Percentiles rank a stretch among this genome's conserved stretches.
These are phyloP conservation scores for Plutomurus gul DNA, from an alignment of 1,140 invertebrate genomes.

Conservation along the genomic window DNA sequence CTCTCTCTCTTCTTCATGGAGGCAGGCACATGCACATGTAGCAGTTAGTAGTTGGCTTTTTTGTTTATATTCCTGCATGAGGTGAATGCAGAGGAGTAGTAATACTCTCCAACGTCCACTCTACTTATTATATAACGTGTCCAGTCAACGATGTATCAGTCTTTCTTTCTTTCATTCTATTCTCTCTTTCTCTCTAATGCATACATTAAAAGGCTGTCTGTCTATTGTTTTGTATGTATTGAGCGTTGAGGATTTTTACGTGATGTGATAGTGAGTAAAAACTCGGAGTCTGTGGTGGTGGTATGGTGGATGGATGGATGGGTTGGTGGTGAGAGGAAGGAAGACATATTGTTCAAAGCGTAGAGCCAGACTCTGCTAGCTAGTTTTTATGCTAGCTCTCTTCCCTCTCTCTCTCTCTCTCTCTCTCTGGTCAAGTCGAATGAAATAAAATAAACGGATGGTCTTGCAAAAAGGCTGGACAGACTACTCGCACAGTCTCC, in stretches of 20 bases:
- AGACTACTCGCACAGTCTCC: not conserved
- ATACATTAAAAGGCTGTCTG: not conserved
- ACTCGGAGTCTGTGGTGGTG: constrained; percentile 14
- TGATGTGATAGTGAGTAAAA: constrained; percentile 20
- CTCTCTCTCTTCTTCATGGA: too few relatives aligned
- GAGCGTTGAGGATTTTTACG: not conserved
- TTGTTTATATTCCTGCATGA: constrained; percentile 9
- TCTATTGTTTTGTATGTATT: not conserved
- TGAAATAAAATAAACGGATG: not conserved
- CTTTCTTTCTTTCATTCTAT: not conserved
- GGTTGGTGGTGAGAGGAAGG: constrained; percentile 13
- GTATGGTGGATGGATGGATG: constrained; percentile 23
- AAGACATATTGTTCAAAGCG: constrained; percentile 11
- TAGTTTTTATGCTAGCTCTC: not conserved
- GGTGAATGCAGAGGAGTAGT: not conserved
- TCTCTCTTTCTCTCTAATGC: not conserved
- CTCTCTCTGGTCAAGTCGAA: not conserved
- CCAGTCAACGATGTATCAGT: not conserved
- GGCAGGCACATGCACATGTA: not conserved
- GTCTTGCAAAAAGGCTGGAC: not conserved
- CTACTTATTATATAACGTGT: not conserved
- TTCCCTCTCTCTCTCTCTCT: too few relatives aligned
- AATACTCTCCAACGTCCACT: not conserved
- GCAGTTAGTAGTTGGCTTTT: not conserved
- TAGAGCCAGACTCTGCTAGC: not conserved